Conservation (phyloP, 2,113 vertebrate genomes). For the Microcebus lehilahytsara region DNA sequence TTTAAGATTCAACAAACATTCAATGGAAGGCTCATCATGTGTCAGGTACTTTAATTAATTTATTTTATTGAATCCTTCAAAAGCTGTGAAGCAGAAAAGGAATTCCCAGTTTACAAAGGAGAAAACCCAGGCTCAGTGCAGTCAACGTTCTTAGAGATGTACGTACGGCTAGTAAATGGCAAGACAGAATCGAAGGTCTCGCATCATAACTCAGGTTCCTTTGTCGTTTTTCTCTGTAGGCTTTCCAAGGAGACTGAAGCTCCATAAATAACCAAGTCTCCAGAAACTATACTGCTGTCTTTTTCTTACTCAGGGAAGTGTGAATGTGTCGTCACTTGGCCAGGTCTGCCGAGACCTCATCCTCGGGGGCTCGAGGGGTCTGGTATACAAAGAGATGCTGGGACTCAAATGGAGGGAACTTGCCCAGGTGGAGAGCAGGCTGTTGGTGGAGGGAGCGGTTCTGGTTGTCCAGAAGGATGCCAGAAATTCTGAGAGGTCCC, state of each 20-base stretch:
- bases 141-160: conserved; percentile 25
- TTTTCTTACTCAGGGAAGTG: conserved; percentile 55
- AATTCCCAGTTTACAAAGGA: conserved; percentile 15
- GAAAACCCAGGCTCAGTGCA: neutral
- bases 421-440: neutral
- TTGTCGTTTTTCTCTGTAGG: conserved; percentile 58
- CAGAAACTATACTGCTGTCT: conserved; percentile 40
- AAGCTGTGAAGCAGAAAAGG: conserved; percentile 36
- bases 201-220: neutral
- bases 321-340: conserved; percentile 56
- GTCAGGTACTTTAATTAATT: conserved; percentile 51
- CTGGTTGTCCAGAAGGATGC: neutral
- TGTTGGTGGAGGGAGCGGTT: neutral
- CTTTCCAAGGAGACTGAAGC: conserved; percentile 51
- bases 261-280: conserved; percentile 54
- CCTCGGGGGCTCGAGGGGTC: neutral
- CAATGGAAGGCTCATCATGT: neutral
- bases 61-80: conserved; percentile 55
- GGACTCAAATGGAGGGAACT: neutral
- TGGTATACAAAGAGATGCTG: neutral
- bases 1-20: conserved; percentile 31
- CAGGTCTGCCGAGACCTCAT: neutral
- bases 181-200: conserved; percentile 25
- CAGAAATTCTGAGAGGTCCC: neutral
- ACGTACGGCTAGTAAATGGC: conserved; percentile 51